Evolutionary conservation across 2,113 vertebrate species (phyloP).

Genomic region (Pachypanchax playfairii): DNA sequence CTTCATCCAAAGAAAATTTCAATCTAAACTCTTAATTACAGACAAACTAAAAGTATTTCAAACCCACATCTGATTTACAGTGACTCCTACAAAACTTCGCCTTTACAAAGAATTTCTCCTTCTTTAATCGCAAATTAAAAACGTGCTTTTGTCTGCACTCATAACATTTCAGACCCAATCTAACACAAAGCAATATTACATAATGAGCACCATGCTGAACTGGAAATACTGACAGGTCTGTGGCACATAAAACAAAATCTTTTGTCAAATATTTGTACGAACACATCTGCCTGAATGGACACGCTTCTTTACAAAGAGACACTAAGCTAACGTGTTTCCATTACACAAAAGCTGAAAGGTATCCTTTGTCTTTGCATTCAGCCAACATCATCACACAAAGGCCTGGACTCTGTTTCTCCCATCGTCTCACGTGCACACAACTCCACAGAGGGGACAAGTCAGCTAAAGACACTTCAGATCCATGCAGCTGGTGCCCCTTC

Average conservation of each 20-base stretch:
- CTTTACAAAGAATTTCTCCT: background rate
- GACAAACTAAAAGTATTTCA: background rate
- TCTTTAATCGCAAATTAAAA: background rate
- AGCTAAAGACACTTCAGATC: slow-evolving; percentile 63
- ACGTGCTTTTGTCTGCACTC: background rate
- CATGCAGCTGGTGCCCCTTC: slow-evolving; percentile 60
- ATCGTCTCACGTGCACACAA: slow-evolving; percentile 38
- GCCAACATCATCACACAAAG: slow-evolving; percentile 57
- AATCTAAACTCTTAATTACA: background rate
- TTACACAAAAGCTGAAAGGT: slow-evolving; percentile 52
- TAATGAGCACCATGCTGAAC: background rate
- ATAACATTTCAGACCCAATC: slow-evolving; percentile 1
- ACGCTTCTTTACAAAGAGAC: slow-evolving; percentile 11
- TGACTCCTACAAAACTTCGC: background rate
- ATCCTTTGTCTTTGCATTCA: slow-evolving; percentile 60
- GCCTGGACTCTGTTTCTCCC: slow-evolving; percentile 50
- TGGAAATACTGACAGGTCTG: background rate
- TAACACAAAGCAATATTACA: background rate
- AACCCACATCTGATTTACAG: background rate
- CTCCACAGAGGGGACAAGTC: slow-evolving; percentile 32
- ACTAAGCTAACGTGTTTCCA: slow-evolving; percentile 37
- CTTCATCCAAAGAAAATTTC: too few species aligned
- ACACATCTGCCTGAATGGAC: slow-evolving; percentile 11
- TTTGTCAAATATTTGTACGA: slow-evolving; percentile 14
- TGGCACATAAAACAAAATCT: background rate